Evolutionary conservation across 2,888 invertebrate species (phyloP).

Genomic region (Hyles lineata): DNA sequence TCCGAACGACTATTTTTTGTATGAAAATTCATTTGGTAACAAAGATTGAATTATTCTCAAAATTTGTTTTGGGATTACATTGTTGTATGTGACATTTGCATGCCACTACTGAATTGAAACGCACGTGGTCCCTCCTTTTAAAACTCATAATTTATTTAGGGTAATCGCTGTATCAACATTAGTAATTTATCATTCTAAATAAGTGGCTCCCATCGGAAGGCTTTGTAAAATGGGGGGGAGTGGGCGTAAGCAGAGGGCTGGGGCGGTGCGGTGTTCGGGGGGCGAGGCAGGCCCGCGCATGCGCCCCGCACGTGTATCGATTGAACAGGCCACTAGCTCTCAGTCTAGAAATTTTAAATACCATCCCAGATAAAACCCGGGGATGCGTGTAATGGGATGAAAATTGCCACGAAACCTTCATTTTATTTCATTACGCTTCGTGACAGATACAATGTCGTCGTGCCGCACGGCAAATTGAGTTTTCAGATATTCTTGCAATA

Average conservation of each 20-base stretch:
- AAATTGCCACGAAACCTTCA: neutral
- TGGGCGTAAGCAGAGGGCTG: neutral
- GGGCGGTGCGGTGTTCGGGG: neutral
- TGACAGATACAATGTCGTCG: neutral
- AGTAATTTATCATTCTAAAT: constrained; percentile 40
- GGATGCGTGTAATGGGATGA: constrained; percentile 15
- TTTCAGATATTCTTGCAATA: constrained; percentile 1
- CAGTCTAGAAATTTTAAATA: constrained; percentile 28
- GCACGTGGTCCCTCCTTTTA: neutral
- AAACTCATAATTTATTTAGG: constrained; percentile 36
- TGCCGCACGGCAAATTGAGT: neutral
- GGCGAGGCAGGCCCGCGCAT: constrained; percentile 3
- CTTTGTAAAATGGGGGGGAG: neutral
- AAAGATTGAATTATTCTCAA: too few relatives aligned
- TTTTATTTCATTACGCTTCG: neutral
- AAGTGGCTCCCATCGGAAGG: constrained; percentile 15
- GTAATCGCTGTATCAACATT: constrained; percentile 37
- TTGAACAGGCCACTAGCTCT: constrained; percentile 21
- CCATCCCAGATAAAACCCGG: constrained; percentile 20
- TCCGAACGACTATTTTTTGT: too few relatives aligned
- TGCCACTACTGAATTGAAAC: too few relatives aligned
- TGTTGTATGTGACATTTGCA: too few relatives aligned
- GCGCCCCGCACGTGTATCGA: constrained; percentile 24
- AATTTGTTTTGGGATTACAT: too few relatives aligned
- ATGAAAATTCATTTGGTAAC: too few relatives aligned